Evolutionary conservation across 2,888 invertebrate species (phyloP).

Genomic region (Eledona agricola): DNA sequence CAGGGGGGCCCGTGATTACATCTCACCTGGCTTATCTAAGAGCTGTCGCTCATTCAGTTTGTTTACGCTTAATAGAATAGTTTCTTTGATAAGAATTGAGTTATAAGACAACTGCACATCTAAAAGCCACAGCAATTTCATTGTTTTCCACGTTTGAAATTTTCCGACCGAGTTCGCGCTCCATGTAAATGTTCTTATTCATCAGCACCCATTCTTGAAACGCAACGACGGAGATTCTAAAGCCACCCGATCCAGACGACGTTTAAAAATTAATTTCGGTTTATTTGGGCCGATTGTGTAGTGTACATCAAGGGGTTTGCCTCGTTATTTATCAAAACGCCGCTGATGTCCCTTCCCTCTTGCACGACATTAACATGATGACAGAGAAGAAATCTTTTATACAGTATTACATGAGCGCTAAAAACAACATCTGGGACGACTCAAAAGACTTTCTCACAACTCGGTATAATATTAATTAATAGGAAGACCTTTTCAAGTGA

Average conservation of each 20-base stretch:
- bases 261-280: conserved; percentile 23
- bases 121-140: too few relatives aligned
- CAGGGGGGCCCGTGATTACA: conserved; percentile 39
- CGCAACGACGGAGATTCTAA: conserved; percentile 1
- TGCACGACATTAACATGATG: conserved; percentile 20
- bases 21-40: conserved; percentile 40
- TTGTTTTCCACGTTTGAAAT: conserved; percentile 4
- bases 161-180: background rate
- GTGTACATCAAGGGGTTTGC: conserved; percentile 7
- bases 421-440: conserved; percentile 28
- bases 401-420: conserved; percentile 19
- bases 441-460: conserved; percentile 30
- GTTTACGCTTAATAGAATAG: conserved; percentile 40
- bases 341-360: conserved; percentile 14
- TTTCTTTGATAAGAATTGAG: conserved; percentile 39
- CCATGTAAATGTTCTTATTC: conserved; percentile 8
- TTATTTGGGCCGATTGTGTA: conserved; percentile 12
- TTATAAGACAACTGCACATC: conserved; percentile 10
- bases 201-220: background rate
- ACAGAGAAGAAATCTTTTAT: conserved; percentile 18
- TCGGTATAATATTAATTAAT: conserved; percentile 30
- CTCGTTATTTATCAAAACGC: conserved; percentile 26
- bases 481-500: conserved; percentile 31
- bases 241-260: background rate
- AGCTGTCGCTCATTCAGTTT: conserved; percentile 37